A percentile compares a stretch with the other conserved stretches of the same genome.
These are phyloP conservation scores for Molossus alvarezi DNA, from an alignment of 2,797 vertebrate species.

Conservation along the genomic window DNA sequence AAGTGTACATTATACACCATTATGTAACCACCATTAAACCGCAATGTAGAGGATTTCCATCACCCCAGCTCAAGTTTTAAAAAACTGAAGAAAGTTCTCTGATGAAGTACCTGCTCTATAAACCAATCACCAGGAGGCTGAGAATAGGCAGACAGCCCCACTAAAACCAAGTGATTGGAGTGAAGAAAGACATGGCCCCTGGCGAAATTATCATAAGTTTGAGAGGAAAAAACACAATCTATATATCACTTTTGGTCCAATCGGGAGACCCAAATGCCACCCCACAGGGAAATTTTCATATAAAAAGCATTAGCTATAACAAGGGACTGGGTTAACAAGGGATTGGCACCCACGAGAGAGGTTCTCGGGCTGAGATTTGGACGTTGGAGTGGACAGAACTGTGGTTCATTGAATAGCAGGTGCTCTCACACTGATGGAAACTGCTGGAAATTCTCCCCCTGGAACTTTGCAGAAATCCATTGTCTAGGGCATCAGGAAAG, in stretches of 20 bases:
- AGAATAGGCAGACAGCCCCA: not conserved
- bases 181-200: not conserved
- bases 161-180: not conserved
- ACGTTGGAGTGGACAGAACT: not conserved
- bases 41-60: not conserved
- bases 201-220: slow-evolving; percentile 22
- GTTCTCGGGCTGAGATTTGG: not conserved
- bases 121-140: not conserved
- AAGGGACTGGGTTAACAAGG: not conserved
- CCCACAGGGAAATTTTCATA: not conserved
- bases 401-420: not conserved
- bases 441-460: not conserved
- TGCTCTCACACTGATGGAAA: not conserved
- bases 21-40: not conserved
- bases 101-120: not conserved
- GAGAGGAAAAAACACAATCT: not conserved
- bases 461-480: slow-evolving; percentile 10
- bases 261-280: not conserved
- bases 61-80: not conserved
- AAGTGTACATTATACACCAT: not conserved
- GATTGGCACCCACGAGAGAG: not conserved
- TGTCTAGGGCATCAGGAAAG: not conserved
- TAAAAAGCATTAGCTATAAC: not conserved
- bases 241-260: not conserved
- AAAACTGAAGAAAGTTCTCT: not conserved